phyloP scores from a whole-genome alignment of 2,888 invertebrate genomes.

The Pollenia griseotomentosa region DNA sequence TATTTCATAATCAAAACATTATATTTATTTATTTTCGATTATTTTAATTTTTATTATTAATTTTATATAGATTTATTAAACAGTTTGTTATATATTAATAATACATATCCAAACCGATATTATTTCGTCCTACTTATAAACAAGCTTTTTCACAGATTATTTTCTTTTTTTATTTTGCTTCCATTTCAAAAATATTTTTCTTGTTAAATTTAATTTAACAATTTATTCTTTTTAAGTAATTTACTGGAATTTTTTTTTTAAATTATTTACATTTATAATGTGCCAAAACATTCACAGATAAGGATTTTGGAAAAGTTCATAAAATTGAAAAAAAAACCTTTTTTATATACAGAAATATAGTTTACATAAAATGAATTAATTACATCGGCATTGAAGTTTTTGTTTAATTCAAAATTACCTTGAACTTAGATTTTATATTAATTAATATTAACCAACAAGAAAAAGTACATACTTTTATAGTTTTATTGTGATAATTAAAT shows the following conservation, averaged over 20 bases:
- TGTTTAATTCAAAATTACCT: too few relatives aligned
- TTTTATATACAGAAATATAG: too few relatives aligned
- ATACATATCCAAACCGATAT: constrained; percentile 45
- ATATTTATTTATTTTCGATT: not conserved
- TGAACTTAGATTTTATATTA: too few relatives aligned
- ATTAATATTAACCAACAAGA: too few relatives aligned
- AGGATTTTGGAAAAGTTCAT: not conserved
- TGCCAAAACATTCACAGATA: not conserved
- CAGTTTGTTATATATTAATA: constrained; percentile 9
- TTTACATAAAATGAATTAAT: too few relatives aligned
- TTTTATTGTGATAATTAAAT: too few relatives aligned
- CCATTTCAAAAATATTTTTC: not conserved
- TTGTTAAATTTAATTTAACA: constrained; percentile 17
- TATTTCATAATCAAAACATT: too few relatives aligned
- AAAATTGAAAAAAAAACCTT: too few relatives aligned
- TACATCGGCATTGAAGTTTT: too few relatives aligned
- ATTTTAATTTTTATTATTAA: not conserved
- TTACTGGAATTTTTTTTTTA: not conserved
- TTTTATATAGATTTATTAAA: not conserved
- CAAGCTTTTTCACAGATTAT: not conserved
- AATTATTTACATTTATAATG: not conserved
- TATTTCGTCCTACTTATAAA: constrained; percentile 17
- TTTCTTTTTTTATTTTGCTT: not conserved
- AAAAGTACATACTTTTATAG: too few relatives aligned
- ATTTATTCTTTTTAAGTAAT: not conserved